phyloP scores from a whole-genome alignment of 2,888 invertebrate species.

The Aspidapion aeneum region DNA sequence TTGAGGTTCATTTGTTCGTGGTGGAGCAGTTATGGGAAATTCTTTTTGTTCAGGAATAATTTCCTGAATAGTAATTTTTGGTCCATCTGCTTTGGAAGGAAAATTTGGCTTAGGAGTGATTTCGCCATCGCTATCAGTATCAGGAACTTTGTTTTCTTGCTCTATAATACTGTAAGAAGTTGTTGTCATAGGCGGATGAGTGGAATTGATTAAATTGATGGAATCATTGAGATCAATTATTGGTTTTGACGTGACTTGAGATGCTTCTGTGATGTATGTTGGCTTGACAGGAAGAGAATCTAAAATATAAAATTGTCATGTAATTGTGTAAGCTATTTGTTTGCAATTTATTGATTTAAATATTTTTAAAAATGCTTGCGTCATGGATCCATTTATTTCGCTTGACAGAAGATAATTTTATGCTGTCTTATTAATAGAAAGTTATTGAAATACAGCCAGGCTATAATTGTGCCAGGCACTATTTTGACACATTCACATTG shows the following conservation, averaged over 20 bases:
- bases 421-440: no score
- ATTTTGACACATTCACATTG: no score
- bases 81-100: neutral
- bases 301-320: slow-evolving; percentile 5
- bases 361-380: no score
- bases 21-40: slow-evolving; percentile 42
- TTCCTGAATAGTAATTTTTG: slow-evolving; percentile 55
- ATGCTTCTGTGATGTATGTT: slow-evolving; percentile 5
- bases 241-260: slow-evolving; percentile 5
- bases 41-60: slow-evolving; percentile 53
- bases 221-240: neutral
- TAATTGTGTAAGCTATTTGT: neutral
- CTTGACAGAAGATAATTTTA: no score
- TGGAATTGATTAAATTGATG: neutral
- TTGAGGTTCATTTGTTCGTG: slow-evolving; percentile 32
- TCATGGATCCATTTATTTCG: no score
- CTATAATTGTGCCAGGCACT: no score
- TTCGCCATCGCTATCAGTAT: slow-evolving; percentile 16
- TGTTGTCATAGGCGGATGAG: slow-evolving; percentile 18
- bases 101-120: slow-evolving; percentile 17
- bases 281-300: slow-evolving; percentile 17
- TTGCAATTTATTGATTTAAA: no score
- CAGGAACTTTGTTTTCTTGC: slow-evolving; percentile 30
- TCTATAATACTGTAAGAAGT: slow-evolving; percentile 9
- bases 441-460: no score